Percentiles rank a stretch among this genome's conserved stretches.
phyloP scores from a whole-genome alignment of 2,797 vertebrate genomes.

The Rhynchonycteris naso region DNA sequence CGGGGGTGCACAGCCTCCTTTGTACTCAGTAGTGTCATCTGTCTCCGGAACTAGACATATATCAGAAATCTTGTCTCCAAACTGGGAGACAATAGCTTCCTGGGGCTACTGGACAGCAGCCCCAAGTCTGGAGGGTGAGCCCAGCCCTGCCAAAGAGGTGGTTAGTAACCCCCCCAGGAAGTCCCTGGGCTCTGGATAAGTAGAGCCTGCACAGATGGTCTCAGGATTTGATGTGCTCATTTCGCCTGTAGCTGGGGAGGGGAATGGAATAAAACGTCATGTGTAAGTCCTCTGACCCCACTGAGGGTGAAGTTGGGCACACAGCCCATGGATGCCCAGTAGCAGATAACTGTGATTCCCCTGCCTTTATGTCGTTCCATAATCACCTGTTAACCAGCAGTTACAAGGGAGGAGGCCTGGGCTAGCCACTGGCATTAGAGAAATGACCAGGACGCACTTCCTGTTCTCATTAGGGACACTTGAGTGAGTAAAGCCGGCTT shows the following conservation, averaged over 20 bases:
- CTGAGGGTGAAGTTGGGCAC: background rate
- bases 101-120: background rate
- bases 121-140: background rate
- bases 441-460: background rate
- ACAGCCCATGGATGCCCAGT: background rate
- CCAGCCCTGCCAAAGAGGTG: background rate
- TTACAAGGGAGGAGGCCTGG: background rate
- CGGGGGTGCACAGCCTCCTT: background rate
- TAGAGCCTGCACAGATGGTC: background rate
- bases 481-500: background rate
- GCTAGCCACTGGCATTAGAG: background rate
- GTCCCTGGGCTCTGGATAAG: background rate
- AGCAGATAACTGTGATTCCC: background rate
- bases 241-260: conserved; percentile 1
- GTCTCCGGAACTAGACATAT: background rate
- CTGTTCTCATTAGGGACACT: background rate
- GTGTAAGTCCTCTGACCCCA: background rate
- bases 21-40: background rate
- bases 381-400: background rate
- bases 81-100: background rate
- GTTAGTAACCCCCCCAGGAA: background rate
- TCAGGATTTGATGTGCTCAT: background rate
- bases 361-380: background rate
- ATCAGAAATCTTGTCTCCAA: background rate
- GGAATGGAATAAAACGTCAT: background rate